A percentile compares a stretch with the other conserved stretches of the same genome.
Conservation (phyloP, 2,113 vertebrate species). For the Thunnus maccoyii region DNA sequence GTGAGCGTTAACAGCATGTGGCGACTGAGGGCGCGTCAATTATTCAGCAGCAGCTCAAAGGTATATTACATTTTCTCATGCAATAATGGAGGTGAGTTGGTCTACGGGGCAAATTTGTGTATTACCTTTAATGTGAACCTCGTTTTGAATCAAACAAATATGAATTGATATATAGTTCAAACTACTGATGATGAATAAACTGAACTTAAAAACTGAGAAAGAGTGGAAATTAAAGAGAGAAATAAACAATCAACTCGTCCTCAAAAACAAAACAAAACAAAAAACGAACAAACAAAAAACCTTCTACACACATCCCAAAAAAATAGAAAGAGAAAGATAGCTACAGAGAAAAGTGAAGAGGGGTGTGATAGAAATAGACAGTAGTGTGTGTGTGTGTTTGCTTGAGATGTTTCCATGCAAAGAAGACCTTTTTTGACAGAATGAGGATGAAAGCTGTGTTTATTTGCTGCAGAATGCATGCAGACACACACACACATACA, state of each 20-base stretch:
- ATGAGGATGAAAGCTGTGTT: constrained; percentile 81
- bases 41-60: constrained; percentile 87
- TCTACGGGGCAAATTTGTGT: neutral
- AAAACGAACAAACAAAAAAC: too few relatives aligned
- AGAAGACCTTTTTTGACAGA: constrained; percentile 85
- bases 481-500: constrained; percentile 49
- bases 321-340: too few relatives aligned
- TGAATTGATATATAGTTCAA: neutral
- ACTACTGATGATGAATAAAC: neutral
- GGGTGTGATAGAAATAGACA: neutral
- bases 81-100: constrained; percentile 46
- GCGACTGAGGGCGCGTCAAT: constrained; percentile 86
- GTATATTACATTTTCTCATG: constrained; percentile 79
- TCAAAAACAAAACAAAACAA: too few relatives aligned
- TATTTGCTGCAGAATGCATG: constrained; percentile 80
- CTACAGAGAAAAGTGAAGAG: neutral
- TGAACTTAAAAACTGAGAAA: too few relatives aligned
- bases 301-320: neutral
- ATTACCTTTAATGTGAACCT: neutral
- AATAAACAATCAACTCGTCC: neutral
- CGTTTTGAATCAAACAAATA: neutral
- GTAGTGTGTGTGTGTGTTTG: constrained; percentile 17
- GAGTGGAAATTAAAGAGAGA: too few relatives aligned
- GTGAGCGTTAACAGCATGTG: constrained; percentile 84
- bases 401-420: constrained; percentile 63